Base-by-base conservation (phyloP, 1,140 invertebrate genomes). In the Thaumatotibia leucotreta region DNA sequence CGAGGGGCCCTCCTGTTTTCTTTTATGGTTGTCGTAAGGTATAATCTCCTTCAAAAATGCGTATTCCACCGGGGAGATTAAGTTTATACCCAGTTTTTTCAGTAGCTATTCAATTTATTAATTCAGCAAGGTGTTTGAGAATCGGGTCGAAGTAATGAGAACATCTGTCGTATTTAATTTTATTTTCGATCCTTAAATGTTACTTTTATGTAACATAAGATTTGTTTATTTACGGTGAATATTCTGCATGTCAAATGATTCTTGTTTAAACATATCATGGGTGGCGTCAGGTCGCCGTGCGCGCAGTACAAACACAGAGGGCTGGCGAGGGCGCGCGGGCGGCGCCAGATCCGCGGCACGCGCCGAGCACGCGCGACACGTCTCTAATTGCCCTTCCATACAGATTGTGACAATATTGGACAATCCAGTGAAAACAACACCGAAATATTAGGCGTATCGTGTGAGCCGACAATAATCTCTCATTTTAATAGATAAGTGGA, bases 1-100 rank as follows among this genome's bases (percentile, higher is more conserved):
- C 86, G 88, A 87, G 86, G 86, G 88, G 86, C 79, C 68, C 81
- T 82, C 78, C 86, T 87, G 86, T 86, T 90, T 90, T 88, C 86
- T 89, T 92, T 92, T 92, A 91, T 91, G 86, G 88, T 87, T 90
- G 88, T 89, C 89, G 88, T 89, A 90, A 83, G 84, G 89, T 91
- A 91, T 91, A 91, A 92, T 91, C 89, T 91, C 89, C 82, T 84
- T 88, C 88, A 91, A 91, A 91, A 91, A 91, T 91, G 89, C 86
- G 88, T 91, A 91, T 92, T 91, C 88, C 80, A 80, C 73, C 67
- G 75, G 76, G 79, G 82, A 80, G 80, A 82, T 83, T 82, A 79
- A 71, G 76, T 79, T 79, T 77, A 81, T 81, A 84, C 71, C 69
- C 73, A 79, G 81, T 82, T 77, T 76, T 77, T 79, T 82, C 74